These are phyloP conservation scores for Cyclopterus lumpus DNA, from an alignment of 2,797 vertebrate genomes.

Conservation along the genomic window DNA sequence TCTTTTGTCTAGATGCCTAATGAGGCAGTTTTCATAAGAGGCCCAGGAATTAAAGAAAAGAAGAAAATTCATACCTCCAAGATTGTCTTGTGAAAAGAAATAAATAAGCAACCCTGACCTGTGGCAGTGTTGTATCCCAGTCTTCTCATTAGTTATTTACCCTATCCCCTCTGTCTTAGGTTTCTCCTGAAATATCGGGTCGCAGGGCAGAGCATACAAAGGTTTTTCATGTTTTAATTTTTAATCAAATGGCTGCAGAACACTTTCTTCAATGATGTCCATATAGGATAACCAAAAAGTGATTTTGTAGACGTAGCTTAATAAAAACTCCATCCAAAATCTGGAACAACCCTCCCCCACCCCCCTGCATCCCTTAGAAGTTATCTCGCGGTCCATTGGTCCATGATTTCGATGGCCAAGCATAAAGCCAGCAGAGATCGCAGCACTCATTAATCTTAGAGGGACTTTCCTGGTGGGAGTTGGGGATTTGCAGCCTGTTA, in stretches of 20 bases:
- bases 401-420: conserved; percentile 57
- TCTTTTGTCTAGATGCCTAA: conserved; percentile 59
- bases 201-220: neutral
- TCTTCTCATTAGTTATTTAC: conserved; percentile 46
- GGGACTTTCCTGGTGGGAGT: conserved; percentile 71
- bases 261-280: conserved; percentile 14
- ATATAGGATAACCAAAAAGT: neutral
- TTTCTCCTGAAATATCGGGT: conserved; percentile 14
- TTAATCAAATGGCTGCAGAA: conserved; percentile 24
- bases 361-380: conserved; percentile 32
- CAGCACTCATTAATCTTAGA: conserved; percentile 76
- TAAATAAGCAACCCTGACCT: conserved; percentile 34
- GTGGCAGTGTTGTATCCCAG: conserved; percentile 18
- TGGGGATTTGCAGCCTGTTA: conserved; percentile 67
- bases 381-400: conserved; percentile 27
- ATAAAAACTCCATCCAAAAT: conserved; percentile 16
- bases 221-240: conserved; percentile 20
- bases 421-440: conserved; percentile 59
- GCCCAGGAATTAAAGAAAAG: neutral
- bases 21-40: conserved; percentile 53
- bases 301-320: neutral
- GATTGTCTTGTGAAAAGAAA: conserved; percentile 34
- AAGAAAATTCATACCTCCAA: conserved; percentile 17
- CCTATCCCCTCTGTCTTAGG: neutral
- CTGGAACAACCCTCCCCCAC: conserved; percentile 4